Conservation (phyloP, 2,113 vertebrate genomes). For the Notarius lentiginosus region DNA sequence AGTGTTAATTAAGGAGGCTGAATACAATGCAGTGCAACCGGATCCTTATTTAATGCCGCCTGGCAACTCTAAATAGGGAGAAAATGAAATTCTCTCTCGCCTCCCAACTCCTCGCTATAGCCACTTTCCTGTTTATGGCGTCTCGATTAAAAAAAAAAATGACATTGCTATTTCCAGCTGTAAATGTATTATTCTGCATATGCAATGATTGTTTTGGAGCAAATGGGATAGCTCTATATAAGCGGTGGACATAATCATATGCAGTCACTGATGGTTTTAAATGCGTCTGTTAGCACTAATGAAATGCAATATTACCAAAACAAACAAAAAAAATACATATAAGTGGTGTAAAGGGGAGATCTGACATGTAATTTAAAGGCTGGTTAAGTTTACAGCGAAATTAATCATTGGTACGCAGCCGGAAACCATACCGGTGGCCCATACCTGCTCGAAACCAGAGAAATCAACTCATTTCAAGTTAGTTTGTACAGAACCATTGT, state of each 20-base stretch:
- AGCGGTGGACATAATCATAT: constrained; percentile 18
- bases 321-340: neutral
- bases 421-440: neutral
- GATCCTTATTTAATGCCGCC: constrained; percentile 58
- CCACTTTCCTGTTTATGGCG: constrained; percentile 44
- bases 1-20: constrained; percentile 64
- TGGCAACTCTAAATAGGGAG: constrained; percentile 59
- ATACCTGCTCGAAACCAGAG: neutral
- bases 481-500: neutral
- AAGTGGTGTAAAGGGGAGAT: constrained; percentile 8
- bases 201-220: constrained; percentile 32
- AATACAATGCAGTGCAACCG: constrained; percentile 53
- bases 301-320: constrained; percentile 31
- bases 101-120: constrained; percentile 32
- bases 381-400: constrained; percentile 6
- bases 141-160: constrained; percentile 37
- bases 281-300: constrained; percentile 4
- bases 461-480: neutral
- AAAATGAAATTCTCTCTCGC: constrained; percentile 58
- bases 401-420: neutral
- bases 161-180: constrained; percentile 46
- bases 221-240: constrained; percentile 33
- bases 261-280: constrained; percentile 10
- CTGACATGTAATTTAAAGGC: constrained; percentile 1
- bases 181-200: constrained; percentile 47